Evolutionary conservation across 2,113 vertebrate species (phyloP).

Genomic region (Sylvietta virens): DNA sequence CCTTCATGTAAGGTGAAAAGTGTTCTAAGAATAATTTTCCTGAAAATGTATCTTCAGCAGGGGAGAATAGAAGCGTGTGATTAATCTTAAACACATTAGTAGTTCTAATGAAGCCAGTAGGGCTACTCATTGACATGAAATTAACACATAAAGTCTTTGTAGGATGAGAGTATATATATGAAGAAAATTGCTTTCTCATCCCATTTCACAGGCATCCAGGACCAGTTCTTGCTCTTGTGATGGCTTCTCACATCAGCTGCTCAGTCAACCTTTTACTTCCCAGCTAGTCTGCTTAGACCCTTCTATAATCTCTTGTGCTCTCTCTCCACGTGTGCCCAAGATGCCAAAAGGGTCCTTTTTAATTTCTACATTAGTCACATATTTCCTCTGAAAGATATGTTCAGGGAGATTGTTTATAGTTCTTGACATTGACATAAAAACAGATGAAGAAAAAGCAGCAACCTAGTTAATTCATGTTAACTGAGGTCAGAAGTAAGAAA

Average conservation of each 20-base stretch:
- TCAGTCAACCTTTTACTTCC: background rate
- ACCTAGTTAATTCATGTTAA: background rate
- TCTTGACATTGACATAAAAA: background rate
- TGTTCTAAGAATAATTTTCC: background rate
- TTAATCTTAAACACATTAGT: background rate
- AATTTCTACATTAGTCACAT: background rate
- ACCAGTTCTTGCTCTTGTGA: background rate
- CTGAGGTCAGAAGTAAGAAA: background rate
- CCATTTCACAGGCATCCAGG: background rate
- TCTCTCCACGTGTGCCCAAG: fast-evolving
- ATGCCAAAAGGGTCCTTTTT: background rate
- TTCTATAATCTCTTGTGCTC: background rate
- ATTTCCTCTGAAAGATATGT: background rate
- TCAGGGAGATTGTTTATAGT: background rate
- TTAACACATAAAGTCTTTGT: background rate
- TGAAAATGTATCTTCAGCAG: background rate
- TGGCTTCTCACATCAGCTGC: background rate
- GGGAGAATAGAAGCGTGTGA: background rate
- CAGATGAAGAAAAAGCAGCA: background rate
- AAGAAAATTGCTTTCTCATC: background rate
- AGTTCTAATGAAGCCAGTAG: background rate
- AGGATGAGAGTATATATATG: background rate
- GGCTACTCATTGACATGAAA: background rate
- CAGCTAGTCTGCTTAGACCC: background rate
- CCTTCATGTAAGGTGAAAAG: background rate